Base-by-base conservation (phyloP, 92 coral and sea anemone species). In the Virgularia gustaviana region DNA sequence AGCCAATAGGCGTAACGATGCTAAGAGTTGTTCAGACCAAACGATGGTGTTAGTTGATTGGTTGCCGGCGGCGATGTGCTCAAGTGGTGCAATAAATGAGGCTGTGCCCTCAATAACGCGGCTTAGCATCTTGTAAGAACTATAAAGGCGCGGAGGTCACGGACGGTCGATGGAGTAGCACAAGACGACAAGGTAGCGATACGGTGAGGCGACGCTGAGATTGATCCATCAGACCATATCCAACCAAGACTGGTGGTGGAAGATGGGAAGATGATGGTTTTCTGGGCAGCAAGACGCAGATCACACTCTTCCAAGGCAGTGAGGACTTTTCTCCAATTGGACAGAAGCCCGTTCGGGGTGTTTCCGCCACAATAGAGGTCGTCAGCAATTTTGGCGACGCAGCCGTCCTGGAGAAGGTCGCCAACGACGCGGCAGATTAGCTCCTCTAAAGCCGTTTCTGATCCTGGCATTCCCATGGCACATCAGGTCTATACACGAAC, bases 291-390 rank as follows among this genome's bases (percentile, higher is more conserved):
- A 24, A 72, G 61, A 37, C 67, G 42, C 11, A 80, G 59, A 58
- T 27, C 47, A 36, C 80, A 34, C 10, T 9, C 18, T 9, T 80
- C 66, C 8, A 73, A 72, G 27, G 80, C 74, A 9, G 31, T 16
- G 37, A 74, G 49, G 55, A 72, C 65, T n/a, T 44, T 49, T 13
- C 36, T 35, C 85, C 70, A 41, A 47, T 43, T 78, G 0, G 19
- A 3, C 22, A 78, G 78, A 42, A 78, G 60, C 78, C 58, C 78
- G 8, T 78, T 56, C 6, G 53, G 28, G 7, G 54, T 29, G 20
- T 73, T 73, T 0, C 85, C 85, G 28, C 85, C 71, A 37, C 81
- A 81, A 83, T 72, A 85, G 19, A 82, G 81, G 71, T 82, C 77
- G 25, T 82, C 85, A 19, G 90, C 82, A 4, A 83, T 71, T 68